Evolutionary conservation across 2,797 vertebrate species (phyloP), one percentile per base, ranked within the genome.

Genomic region (Hybognathus amarus): DNA sequence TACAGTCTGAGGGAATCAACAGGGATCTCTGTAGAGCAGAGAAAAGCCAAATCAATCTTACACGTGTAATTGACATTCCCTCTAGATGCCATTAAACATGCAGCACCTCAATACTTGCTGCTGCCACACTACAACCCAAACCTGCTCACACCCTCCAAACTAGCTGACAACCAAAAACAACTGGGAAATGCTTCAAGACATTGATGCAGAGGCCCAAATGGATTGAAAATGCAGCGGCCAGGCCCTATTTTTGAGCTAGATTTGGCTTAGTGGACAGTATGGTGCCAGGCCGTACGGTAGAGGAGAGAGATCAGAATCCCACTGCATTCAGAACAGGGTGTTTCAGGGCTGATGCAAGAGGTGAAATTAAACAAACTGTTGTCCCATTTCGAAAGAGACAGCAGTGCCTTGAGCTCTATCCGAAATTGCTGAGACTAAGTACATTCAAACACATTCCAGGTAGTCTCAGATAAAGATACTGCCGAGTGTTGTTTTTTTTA

Each of bases 1-100:
- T 45, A 64, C 20, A 67, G 42, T 27, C 27, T 42, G 33, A 47
- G 40, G 70, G 69, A 68, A 79, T 79, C 38, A 78, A 52, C 61
- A 12, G 27, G 7, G 76, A 67, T 83, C 78, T 85, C 73, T 5
- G 61, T n/a, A 69, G 71, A 83, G 68, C 52, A n/a, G 45, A 71
- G 71, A 73, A 79, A 80, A 77, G 80, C 5, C 66, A 33, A 75
- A 88, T 89, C 88, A 86, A 88, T 85, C 75, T 81, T 83, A 64
- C 82, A 86, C 54, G 70, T 87, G 88, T 87, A 85, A 86, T 83
- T 88, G 87, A 89, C 85, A 79, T 88, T 78, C 87, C 87, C 86
- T 64, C 59, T 67, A 89, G 91, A 86, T 83, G 81, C 82, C 83
- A 89, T 84, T 87, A 85, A 87, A 90, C 85, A 87, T 75, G 85